Percentiles rank a stretch among this genome's conserved stretches.
Evolutionary conservation across 2,888 invertebrate species (phyloP).

Genomic region (Phania funesta): DNA sequence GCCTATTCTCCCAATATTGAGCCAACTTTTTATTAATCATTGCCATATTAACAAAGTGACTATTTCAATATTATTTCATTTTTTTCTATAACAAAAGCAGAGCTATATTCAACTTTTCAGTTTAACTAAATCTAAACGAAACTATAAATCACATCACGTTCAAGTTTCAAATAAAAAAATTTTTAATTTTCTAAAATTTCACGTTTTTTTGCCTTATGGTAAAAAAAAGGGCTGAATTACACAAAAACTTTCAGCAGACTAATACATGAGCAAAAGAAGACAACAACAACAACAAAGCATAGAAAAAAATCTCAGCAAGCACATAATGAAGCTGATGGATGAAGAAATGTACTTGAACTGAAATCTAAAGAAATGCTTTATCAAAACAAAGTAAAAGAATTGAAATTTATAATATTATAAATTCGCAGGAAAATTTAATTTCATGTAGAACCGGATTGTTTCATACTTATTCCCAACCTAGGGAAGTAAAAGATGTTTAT

Average conservation of each 20-base stretch:
- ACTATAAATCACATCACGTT: conserved; percentile 67
- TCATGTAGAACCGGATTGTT: too few species aligned
- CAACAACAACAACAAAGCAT: neutral
- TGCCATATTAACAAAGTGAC: neutral
- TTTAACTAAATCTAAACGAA: neutral
- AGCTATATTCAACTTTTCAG: neutral
- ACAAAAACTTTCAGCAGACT: neutral
- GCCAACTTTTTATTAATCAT: conserved; percentile 22
- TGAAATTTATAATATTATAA: too few species aligned
- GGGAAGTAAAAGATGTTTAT: too few species aligned
- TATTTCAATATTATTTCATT: neutral
- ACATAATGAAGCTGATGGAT: neutral
- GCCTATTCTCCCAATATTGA: too few species aligned
- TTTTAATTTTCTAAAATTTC: conserved; percentile 42
- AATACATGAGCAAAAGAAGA: too few species aligned
- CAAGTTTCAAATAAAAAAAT: conserved; percentile 48
- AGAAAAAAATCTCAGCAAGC: conserved; percentile 17
- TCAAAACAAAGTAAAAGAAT: too few species aligned
- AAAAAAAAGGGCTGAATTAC: neutral
- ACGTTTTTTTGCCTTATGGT: conserved; percentile 56
- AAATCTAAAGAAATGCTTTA: too few species aligned
- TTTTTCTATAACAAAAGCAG: neutral
- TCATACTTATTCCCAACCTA: too few species aligned
- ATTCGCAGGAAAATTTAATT: too few species aligned
- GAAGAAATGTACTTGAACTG: conserved; percentile 16